Percentiles rank a stretch among this genome's conserved stretches.
phyloP scores from a whole-genome alignment of 2,797 vertebrate species.

The Sebastes alutus region DNA sequence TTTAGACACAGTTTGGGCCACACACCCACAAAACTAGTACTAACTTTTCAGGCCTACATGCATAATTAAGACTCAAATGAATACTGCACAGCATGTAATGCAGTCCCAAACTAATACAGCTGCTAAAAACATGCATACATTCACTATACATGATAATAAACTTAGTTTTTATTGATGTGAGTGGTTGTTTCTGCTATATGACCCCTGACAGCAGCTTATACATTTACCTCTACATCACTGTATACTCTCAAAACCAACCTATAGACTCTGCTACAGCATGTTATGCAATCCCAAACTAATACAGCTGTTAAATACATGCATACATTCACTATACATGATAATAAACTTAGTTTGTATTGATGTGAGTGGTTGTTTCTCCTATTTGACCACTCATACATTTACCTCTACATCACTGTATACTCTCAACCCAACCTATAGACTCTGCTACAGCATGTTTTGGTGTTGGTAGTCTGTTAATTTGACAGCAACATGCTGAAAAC shows the following conservation, averaged over 20 bases:
- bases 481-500: conserved; percentile 41
- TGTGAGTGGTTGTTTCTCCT: background rate
- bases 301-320: background rate
- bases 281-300: background rate
- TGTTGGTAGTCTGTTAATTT: conserved; percentile 11
- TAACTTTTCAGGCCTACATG: background rate
- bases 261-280: conserved; percentile 2
- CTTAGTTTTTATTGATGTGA: background rate
- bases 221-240: background rate
- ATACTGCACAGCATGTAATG: background rate
- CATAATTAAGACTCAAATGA: background rate
- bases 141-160: background rate
- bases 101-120: background rate
- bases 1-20: background rate
- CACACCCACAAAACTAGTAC: conserved; percentile 6
- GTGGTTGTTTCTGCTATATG: background rate
- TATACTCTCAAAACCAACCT: background rate
- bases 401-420: background rate
- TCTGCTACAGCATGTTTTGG: conserved; percentile 15
- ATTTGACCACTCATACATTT: background rate
- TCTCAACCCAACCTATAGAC: conserved; percentile 1
- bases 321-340: background rate
- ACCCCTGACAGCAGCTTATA: background rate
- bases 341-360: background rate
- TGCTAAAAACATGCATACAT: background rate